phyloP scores from a whole-genome alignment of 2,888 invertebrate genomes.

The Sceliomorpha sp. region DNA sequence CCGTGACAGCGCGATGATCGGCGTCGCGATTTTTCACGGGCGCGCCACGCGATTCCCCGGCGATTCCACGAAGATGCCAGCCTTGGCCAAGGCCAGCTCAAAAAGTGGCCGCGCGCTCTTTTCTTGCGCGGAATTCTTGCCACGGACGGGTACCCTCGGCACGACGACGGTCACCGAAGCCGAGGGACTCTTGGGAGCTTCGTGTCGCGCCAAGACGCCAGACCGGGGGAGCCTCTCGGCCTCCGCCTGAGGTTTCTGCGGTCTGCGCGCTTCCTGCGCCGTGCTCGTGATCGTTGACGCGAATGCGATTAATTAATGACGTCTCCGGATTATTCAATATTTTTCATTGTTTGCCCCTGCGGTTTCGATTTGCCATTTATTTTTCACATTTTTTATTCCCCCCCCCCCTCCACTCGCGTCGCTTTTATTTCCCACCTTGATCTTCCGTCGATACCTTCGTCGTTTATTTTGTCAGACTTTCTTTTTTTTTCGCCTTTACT shows the following conservation, averaged over 20 bases:
- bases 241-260: slow-evolving; percentile 57
- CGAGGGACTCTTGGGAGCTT: too few species aligned
- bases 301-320: slow-evolving; percentile 34
- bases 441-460: background rate
- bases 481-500: too few species aligned
- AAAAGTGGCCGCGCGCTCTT: slow-evolving; percentile 60
- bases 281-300: slow-evolving; percentile 29
- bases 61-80: slow-evolving; percentile 66
- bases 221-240: slow-evolving; percentile 32
- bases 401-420: too few species aligned
- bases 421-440: background rate
- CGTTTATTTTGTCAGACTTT: too few species aligned
- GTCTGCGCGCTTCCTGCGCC: slow-evolving; percentile 47
- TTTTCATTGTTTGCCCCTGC: slow-evolving; percentile 8
- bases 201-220: slow-evolving; percentile 39
- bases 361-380: slow-evolving; percentile 10
- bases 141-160: slow-evolving; percentile 33
- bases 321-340: slow-evolving; percentile 9
- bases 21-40: slow-evolving; percentile 41
- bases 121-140: slow-evolving; percentile 65
- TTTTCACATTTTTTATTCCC: background rate
- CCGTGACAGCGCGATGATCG: slow-evolving; percentile 10
- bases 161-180: slow-evolving; percentile 17
- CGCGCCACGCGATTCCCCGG: slow-evolving; percentile 58
- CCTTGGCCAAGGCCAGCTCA: slow-evolving; percentile 66